phyloP scores from a whole-genome alignment of 1,140 invertebrate species.

The Cotesia typhae region DNA sequence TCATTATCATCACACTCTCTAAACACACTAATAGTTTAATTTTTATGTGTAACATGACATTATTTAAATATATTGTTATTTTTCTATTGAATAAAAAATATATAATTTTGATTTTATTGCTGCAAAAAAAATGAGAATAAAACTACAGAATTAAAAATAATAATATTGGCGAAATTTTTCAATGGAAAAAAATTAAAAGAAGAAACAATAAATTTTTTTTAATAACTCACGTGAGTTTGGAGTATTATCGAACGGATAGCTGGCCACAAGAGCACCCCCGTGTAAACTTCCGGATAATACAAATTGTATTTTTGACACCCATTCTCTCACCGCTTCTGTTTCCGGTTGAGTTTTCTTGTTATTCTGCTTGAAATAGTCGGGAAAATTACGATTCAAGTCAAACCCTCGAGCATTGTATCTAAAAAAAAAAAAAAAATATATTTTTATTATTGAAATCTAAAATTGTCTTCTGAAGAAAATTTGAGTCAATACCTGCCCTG shows the following conservation, averaged over 20 bases:
- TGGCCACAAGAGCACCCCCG: conserved; percentile 90
- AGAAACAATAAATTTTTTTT: conserved; percentile 12
- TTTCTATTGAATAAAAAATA: not conserved
- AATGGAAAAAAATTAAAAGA: not conserved
- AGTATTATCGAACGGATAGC: conserved; percentile 92
- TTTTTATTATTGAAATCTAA: conserved; percentile 11
- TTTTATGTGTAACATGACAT: not conserved
- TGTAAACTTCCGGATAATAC: conserved; percentile 90
- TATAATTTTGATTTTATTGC: not conserved
- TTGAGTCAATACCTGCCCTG: conserved; percentile 75
- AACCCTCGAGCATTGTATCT: conserved; percentile 88
- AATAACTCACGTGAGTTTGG: conserved; percentile 85
- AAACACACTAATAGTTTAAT: conserved; percentile 35
- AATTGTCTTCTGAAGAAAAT: not conserved
- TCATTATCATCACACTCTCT: conserved; percentile 12
- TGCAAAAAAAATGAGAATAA: not conserved
- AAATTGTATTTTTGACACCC: conserved; percentile 92
- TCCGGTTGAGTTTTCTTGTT: conserved; percentile 88
- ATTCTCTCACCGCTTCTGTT: conserved; percentile 93
- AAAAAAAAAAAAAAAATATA: conserved; percentile 12
- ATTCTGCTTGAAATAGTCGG: conserved; percentile 91
- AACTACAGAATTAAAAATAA: not conserved
- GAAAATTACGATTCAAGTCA: conserved; percentile 92
- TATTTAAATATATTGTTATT: not conserved
- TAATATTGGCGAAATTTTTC: not conserved